Conservation (phyloP, 2,888 invertebrate species). For the Myopa tessellatipennis region DNA sequence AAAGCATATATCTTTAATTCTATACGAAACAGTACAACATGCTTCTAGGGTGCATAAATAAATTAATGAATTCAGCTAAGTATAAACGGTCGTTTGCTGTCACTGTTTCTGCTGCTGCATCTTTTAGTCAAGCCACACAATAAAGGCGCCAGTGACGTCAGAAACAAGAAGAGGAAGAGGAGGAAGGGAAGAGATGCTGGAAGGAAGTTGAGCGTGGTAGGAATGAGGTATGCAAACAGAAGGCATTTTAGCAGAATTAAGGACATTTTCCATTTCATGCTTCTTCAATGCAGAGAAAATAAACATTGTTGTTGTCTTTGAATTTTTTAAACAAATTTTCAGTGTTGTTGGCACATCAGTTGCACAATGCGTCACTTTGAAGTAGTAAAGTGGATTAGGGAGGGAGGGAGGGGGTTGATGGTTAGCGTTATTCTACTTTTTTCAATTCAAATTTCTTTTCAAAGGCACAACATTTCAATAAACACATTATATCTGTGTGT, state of each 20-base stretch:
- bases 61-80: neutral
- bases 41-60: neutral
- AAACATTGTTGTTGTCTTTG: neutral
- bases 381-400: conserved; percentile 4
- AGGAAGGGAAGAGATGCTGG: neutral
- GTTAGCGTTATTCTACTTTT: too few relatives aligned
- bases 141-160: too few relatives aligned
- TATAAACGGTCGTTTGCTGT: neutral
- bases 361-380: neutral
- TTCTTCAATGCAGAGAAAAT: conserved; percentile 46
- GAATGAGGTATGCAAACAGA: conserved; percentile 10
- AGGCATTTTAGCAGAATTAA: conserved; percentile 56
- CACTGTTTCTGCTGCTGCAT: neutral
- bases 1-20: too few relatives aligned
- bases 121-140: neutral
- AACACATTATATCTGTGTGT: too few relatives aligned
- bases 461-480: too few relatives aligned
- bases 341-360: neutral
- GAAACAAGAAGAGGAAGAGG: neutral
- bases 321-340: neutral
- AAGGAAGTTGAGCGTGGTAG: conserved; percentile 12
- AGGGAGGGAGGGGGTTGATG: neutral
- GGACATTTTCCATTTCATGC: conserved; percentile 56
- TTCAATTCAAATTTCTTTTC: too few relatives aligned
- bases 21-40: neutral